A percentile compares a stretch with the other conserved stretches of the same genome.
Conservation (phyloP, 2,113 vertebrate species). For the Astur gentilis region DNA sequence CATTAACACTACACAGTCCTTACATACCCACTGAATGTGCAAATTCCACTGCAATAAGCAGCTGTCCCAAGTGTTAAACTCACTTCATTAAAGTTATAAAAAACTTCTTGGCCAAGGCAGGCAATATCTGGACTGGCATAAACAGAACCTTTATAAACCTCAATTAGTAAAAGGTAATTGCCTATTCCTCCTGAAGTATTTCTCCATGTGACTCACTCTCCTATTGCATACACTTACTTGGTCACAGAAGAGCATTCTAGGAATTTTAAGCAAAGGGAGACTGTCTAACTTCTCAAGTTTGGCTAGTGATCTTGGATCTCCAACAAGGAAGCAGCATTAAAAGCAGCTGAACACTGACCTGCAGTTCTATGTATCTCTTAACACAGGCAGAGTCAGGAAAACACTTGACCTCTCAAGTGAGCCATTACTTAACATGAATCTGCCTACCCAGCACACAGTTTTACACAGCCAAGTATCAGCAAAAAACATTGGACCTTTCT, state of each 20-base stretch:
- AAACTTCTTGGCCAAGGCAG: neutral
- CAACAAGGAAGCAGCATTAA: neutral
- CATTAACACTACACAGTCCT: neutral
- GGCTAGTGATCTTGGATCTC: neutral
- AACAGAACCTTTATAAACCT: neutral
- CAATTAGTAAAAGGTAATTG: neutral
- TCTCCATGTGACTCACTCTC: neutral
- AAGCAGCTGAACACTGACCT: neutral
- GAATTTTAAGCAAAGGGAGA: neutral
- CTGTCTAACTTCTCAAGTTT: neutral
- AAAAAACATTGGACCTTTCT: neutral
- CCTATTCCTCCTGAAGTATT: neutral
- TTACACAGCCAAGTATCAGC: neutral
- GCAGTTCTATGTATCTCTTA: neutral
- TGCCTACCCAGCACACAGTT: neutral
- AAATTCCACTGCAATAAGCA: neutral
- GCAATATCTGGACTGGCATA: neutral
- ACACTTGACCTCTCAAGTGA: neutral
- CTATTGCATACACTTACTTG: neutral
- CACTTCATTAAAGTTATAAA: neutral
- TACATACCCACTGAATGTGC: too few relatives aligned
- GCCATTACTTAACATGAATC: neutral
- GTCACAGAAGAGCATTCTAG: neutral
- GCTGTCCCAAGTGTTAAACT: neutral
- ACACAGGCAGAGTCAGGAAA: neutral